Conservation (phyloP, 2,797 vertebrate genomes). For the Anas bahamensis region DNA sequence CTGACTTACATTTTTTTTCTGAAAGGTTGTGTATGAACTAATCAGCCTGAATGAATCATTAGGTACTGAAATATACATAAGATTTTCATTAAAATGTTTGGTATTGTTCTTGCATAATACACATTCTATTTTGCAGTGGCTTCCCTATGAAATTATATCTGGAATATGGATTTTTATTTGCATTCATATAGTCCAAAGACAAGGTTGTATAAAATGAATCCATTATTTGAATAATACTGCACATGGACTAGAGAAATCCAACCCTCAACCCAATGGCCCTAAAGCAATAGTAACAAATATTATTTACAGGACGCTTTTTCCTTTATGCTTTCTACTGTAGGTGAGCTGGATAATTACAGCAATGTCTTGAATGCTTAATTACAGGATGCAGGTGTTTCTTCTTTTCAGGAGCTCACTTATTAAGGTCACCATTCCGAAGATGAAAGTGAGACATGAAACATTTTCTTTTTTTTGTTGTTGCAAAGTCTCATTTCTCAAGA, state of each 20-base stretch:
- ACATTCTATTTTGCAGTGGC: not conserved
- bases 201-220: not conserved
- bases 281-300: not conserved
- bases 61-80: not conserved
- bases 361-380: slow-evolving; percentile 47
- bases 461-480: slow-evolving; percentile 5
- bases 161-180: not conserved
- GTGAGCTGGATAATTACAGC: not conserved
- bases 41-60: not conserved
- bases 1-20: not conserved
- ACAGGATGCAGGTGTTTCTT: slow-evolving; percentile 59
- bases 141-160: not conserved
- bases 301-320: not conserved
- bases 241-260: not conserved
- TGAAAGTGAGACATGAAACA: slow-evolving; percentile 61
- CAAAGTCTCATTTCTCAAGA: slow-evolving; percentile 48
- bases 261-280: not conserved
- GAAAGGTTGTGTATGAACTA: not conserved
- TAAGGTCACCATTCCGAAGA: slow-evolving; percentile 53
- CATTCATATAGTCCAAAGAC: not conserved
- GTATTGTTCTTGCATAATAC: not conserved
- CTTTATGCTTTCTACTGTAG: not conserved
- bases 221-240: not conserved
- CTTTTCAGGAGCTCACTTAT: slow-evolving; percentile 59
- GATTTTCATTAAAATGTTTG: not conserved